phyloP scores from a whole-genome alignment of 2,113 vertebrate genomes.

The Hippocampus zosterae region DNA sequence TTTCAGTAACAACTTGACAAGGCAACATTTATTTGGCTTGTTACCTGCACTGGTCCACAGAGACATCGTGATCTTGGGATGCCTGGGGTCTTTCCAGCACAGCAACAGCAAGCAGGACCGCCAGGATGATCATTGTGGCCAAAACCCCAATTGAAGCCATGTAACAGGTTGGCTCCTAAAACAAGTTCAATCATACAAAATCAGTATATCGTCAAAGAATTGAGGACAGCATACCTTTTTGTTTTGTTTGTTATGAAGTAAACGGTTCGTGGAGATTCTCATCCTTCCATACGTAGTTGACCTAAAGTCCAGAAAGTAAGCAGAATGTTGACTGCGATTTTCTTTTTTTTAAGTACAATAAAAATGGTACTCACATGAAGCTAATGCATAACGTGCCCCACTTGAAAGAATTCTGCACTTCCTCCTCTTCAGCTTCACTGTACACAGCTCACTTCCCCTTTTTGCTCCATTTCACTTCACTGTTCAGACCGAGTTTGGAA shows the following conservation, averaged over 20 bases:
- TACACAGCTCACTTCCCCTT: conserved; percentile 45
- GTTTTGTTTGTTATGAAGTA: conserved; percentile 51
- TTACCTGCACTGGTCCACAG: conserved; percentile 63
- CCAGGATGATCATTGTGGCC: conserved; percentile 53
- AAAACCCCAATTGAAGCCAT: conserved; percentile 32
- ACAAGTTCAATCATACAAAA: not conserved
- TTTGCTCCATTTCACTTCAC: conserved; percentile 64
- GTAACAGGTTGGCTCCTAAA: conserved; percentile 43
- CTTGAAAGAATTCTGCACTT: not conserved
- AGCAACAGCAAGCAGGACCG: conserved; percentile 56
- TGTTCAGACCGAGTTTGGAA: not conserved
- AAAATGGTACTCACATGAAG: not conserved
- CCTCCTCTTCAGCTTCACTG: conserved; percentile 2
- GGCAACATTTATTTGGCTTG: not conserved
- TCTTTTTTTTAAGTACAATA: not conserved
- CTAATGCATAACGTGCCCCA: not conserved
- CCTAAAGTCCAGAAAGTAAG: not conserved
- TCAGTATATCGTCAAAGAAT: not conserved
- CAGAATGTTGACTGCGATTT: not conserved
- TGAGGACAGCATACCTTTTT: conserved; percentile 46
- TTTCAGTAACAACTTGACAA: not conserved
- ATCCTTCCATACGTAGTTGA: not conserved
- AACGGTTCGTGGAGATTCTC: conserved; percentile 46
- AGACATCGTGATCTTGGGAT: not conserved
- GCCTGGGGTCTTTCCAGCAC: conserved; percentile 51